Evolutionary conservation across 2,888 invertebrate species (phyloP), one percentile per base, ranked within the genome.

Genomic region (Ochropleura plecta): DNA sequence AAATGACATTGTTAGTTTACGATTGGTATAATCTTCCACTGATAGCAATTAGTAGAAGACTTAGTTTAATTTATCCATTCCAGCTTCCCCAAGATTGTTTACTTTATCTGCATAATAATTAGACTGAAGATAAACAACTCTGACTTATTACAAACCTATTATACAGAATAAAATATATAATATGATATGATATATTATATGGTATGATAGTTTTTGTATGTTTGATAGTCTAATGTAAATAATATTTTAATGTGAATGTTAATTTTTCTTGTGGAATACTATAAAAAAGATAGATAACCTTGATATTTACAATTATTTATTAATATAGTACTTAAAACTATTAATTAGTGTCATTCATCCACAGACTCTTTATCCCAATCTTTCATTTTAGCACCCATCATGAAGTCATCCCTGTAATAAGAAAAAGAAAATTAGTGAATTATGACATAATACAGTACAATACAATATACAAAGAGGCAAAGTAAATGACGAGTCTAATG

Each of bases 381-480:
- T 95, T 98, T 99, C 95, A 99, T 97, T 94, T 98, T 98, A 49
- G 98, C 98, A 82, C 98, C 98, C 97, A 98, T 98, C 97, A 98
- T 98, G 91, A 98, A 99, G 93, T 99, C 98, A 90, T 99, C 98
- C 82, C 98, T 97, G 90, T 96, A 95, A 91, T 97, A 94, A 89
- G 88, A 94, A 97, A 76, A 66, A 18, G 1, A 70, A 57, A 44
- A 12, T 74, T 18, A 49, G 16, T 42, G 16, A 42, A 53, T 42
- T 51, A 48, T 6, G n/a, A 62, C 40, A 57, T 0, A 18, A 6
- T 12, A 55, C 55, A 57, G 20, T 14, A 57, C 42, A 42, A 42
- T 12, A 60, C n/a, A n/a, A n/a, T n/a, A n/a, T n/a, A n/a, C n/a
- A 5, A 18, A 42, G 6, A n/a, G 0, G 14, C 14, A 14, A 57